These are phyloP conservation scores for Dynastes maya DNA, from an alignment of 2,888 invertebrate species.

Conservation along the genomic window DNA sequence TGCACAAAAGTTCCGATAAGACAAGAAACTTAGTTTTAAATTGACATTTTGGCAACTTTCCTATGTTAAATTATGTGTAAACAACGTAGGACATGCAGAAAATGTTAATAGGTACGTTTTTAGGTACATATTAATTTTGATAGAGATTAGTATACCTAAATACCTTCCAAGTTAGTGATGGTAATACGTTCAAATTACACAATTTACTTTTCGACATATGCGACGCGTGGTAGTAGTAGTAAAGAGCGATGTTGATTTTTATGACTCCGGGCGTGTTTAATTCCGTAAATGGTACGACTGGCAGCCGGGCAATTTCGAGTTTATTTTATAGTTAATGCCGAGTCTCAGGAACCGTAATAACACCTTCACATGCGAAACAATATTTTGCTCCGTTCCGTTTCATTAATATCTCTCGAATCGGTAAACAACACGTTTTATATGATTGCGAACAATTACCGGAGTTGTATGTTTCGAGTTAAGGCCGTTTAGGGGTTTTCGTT, in stretches of 20 bases:
- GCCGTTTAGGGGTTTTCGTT: slow-evolving; percentile 9
- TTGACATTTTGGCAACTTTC: no score
- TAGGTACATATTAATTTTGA: no score
- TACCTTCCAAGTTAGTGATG: slow-evolving; percentile 10
- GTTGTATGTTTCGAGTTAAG: slow-evolving; percentile 21
- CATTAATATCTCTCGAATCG: slow-evolving; percentile 28
- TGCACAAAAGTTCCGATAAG: no score
- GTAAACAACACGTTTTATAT: slow-evolving; percentile 29
- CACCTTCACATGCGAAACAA: slow-evolving; percentile 45
- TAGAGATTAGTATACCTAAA: background rate
- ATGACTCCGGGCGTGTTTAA: slow-evolving; percentile 10
- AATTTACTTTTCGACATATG: slow-evolving; percentile 10
- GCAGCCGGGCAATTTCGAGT: slow-evolving; percentile 18
- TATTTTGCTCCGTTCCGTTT: slow-evolving; percentile 35
- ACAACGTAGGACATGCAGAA: no score
- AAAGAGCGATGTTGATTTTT: slow-evolving; percentile 17
- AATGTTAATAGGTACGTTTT: no score
- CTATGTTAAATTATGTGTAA: no score
- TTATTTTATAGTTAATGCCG: slow-evolving; percentile 25
- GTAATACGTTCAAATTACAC: slow-evolving; percentile 15
- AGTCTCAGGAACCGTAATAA: slow-evolving; percentile 34
- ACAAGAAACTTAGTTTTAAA: no score
- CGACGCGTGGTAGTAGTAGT: background rate
- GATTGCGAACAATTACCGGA: slow-evolving; percentile 29
- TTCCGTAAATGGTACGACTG: slow-evolving; percentile 27